phyloP scores from a whole-genome alignment of 2,888 invertebrate species.

The Cybosia mesomella region DNA sequence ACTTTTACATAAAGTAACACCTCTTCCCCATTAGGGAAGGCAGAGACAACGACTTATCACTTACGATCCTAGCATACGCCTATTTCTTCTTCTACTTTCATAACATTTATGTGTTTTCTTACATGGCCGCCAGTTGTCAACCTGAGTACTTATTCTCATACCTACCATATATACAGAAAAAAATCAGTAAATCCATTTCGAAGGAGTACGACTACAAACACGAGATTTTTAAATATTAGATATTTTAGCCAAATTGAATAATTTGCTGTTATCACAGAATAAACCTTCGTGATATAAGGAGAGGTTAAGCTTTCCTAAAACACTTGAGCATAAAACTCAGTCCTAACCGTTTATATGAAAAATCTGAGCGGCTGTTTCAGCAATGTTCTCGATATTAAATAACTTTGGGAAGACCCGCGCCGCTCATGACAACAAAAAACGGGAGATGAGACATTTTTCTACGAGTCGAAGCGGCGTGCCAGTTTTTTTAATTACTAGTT shows the following conservation, averaged over 20 bases:
- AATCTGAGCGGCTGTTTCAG: slow-evolving; percentile 22
- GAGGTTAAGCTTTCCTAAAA: slow-evolving; percentile 3
- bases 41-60: too few species aligned
- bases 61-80: too few species aligned
- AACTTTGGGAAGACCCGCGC: slow-evolving; percentile 35
- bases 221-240: background rate
- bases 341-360: slow-evolving; percentile 14
- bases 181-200: too few species aligned
- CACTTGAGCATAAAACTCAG: slow-evolving; percentile 18
- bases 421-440: slow-evolving; percentile 20
- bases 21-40: too few species aligned
- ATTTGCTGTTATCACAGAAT: background rate
- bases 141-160: too few species aligned
- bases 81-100: too few species aligned
- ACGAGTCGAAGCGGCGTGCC: slow-evolving; percentile 22
- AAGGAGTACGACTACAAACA: too few species aligned
- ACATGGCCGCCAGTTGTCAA: too few species aligned
- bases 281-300: slow-evolving; percentile 19
- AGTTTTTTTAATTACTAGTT: slow-evolving; percentile 24
- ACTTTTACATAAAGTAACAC: too few species aligned
- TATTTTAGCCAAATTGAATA: background rate
- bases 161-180: too few species aligned
- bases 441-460: slow-evolving; percentile 15
- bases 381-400: slow-evolving; percentile 46
- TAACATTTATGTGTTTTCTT: too few species aligned